Percentiles rank a stretch among this genome's conserved stretches.
Conservation (phyloP, 2,797 vertebrate genomes). For the Liparis tanakae region DNA sequence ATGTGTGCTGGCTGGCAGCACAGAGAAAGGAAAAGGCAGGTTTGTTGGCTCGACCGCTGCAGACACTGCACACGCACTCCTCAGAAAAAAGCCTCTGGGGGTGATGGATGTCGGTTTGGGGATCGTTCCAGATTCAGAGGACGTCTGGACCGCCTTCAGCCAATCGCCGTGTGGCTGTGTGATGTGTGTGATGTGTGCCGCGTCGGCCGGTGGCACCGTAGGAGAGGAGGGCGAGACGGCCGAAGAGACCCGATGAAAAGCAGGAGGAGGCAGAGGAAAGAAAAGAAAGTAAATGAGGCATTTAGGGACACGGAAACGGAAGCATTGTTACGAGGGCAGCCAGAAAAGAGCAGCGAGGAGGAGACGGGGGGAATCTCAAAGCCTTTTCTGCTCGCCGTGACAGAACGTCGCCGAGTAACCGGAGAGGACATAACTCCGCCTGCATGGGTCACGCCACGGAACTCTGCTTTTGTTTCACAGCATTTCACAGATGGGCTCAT, state of each 20-base stretch:
- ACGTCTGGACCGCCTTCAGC: conserved; percentile 45
- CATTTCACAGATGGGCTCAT: conserved; percentile 79
- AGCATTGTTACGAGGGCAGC: neutral
- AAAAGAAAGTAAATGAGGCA: neutral
- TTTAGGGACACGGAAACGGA: neutral
- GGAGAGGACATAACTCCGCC: conserved; percentile 50
- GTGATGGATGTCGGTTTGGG: conserved; percentile 56
- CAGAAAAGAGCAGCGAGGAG: conserved; percentile 16
- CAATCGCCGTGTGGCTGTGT: conserved; percentile 33
- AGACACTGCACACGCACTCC: conserved; percentile 37
- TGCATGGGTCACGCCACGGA: conserved; percentile 48
- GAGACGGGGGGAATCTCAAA: conserved; percentile 16
- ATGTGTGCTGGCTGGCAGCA: conserved; percentile 53
- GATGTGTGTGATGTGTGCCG: conserved; percentile 38
- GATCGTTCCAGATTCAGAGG: conserved; percentile 61
- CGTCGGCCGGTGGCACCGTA: conserved; percentile 5
- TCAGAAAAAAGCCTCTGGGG: conserved; percentile 46
- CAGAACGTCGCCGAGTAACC: conserved; percentile 38
- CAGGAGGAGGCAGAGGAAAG: neutral
- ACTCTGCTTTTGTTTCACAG: conserved; percentile 71
- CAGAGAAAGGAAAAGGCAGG: conserved; percentile 39
- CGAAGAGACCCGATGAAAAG: neutral
- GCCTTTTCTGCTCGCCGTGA: conserved; percentile 40
- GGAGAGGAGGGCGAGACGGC: conserved; percentile 9
- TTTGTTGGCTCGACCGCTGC: conserved; percentile 60